Conservation (phyloP, 2,888 invertebrate genomes). For the Formica aserva region DNA sequence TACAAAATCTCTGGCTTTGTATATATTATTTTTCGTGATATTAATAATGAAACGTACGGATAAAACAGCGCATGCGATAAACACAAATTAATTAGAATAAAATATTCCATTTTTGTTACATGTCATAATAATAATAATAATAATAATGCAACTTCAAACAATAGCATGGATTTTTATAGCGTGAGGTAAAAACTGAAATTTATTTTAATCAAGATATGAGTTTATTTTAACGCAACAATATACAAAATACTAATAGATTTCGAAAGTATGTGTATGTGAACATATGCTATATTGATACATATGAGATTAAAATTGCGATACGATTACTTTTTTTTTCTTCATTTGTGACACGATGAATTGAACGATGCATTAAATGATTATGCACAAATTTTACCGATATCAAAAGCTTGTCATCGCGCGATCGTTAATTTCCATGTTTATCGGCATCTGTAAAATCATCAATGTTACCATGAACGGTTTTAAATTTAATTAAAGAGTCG, state of each 20-base stretch:
- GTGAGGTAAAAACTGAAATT: not conserved
- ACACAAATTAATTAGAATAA: slow-evolving; percentile 34
- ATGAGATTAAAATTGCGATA: slow-evolving; percentile 15
- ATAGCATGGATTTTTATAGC: slow-evolving; percentile 2
- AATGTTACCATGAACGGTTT: slow-evolving; percentile 40
- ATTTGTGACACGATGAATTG: slow-evolving; percentile 19
- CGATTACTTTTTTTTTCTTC: slow-evolving; percentile 27
- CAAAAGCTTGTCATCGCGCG: slow-evolving; percentile 41
- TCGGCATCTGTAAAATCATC: slow-evolving; percentile 45
- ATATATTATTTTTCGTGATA: slow-evolving; percentile 28
- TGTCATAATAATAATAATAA: not conserved
- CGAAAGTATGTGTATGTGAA: not conserved
- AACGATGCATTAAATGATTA: slow-evolving; percentile 32
- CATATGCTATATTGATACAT: not conserved
- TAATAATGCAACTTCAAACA: not conserved
- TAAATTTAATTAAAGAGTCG: slow-evolving; percentile 48
- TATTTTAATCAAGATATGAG: not conserved
- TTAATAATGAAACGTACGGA: not conserved
- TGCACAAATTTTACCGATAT: slow-evolving; percentile 24
- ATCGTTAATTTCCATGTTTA: slow-evolving; percentile 52
- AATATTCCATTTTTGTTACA: slow-evolving; percentile 16
- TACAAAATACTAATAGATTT: not conserved
- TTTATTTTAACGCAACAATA: not conserved
- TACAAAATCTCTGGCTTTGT: slow-evolving; percentile 13
- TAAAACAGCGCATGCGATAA: slow-evolving; percentile 1